These are phyloP conservation scores for Megalops cyprinoides DNA, from an alignment of 2,797 vertebrate genomes.

Conservation along the genomic window DNA sequence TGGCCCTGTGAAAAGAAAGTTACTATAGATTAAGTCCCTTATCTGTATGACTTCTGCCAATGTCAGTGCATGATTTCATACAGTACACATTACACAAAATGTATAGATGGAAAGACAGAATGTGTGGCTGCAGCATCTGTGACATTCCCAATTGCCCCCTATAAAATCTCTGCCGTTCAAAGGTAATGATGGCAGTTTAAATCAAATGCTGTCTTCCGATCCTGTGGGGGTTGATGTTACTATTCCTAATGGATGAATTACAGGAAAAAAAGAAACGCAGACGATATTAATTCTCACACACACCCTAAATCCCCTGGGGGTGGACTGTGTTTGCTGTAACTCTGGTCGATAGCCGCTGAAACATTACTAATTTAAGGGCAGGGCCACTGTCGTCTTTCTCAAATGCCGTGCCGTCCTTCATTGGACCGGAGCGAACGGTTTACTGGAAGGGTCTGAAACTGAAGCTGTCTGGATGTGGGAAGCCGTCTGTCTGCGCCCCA, in stretches of 20 bases:
- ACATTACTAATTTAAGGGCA: slow-evolving; percentile 27
- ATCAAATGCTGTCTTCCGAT: slow-evolving; percentile 21
- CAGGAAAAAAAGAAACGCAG: slow-evolving; percentile 15
- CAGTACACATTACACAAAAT: too few species aligned
- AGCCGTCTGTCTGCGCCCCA: neutral
- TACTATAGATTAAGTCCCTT: too few species aligned
- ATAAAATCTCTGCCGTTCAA: slow-evolving; percentile 30
- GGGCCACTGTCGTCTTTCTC: slow-evolving; percentile 3
- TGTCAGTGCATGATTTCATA: too few species aligned
- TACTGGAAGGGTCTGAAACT: slow-evolving; percentile 32
- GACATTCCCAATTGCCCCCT: slow-evolving; percentile 63
- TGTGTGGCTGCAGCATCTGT: slow-evolving; percentile 58
- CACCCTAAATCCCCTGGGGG: neutral
- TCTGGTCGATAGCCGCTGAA: neutral
- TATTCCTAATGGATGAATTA: slow-evolving; percentile 23
- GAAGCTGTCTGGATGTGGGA: slow-evolving; percentile 24
- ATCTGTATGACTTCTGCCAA: too few species aligned
- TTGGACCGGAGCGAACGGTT: slow-evolving; percentile 5
- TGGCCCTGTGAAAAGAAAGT: neutral
- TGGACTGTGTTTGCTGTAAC: neutral
- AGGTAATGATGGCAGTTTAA: slow-evolving; percentile 12
- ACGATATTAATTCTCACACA: slow-evolving; percentile 6
- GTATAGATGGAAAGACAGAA: too few species aligned
- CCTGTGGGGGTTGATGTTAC: neutral
- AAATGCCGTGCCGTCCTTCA: slow-evolving; percentile 20